These are phyloP conservation scores for Punctoribates punctum DNA, from an alignment of 2,888 invertebrate species.

Conservation along the genomic window DNA sequence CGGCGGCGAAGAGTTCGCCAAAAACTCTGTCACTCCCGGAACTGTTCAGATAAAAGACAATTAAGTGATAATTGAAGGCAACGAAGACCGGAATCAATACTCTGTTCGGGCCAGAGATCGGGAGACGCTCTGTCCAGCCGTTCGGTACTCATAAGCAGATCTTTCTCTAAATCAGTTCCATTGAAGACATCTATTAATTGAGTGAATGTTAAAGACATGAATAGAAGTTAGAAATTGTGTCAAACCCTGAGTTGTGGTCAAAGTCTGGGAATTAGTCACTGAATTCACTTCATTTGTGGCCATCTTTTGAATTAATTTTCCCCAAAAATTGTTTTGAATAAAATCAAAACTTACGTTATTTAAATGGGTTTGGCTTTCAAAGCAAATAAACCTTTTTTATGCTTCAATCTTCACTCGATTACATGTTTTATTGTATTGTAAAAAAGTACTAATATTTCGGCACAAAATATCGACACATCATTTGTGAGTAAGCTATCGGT, in stretches of 20 bases:
- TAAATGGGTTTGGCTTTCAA: too few relatives aligned
- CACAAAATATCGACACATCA: too few relatives aligned
- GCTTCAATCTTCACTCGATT: too few relatives aligned
- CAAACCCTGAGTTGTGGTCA: neutral
- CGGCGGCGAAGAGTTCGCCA: slow-evolving; percentile 53
- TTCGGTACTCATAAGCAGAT: slow-evolving; percentile 73
- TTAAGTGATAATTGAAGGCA: neutral
- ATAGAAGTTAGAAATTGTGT: too few relatives aligned
- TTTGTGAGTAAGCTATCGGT: too few relatives aligned
- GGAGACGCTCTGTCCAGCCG: slow-evolving; percentile 91
- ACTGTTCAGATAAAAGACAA: slow-evolving; percentile 58
- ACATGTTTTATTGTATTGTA: too few relatives aligned
- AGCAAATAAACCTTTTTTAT: too few relatives aligned
- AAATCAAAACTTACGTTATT: too few relatives aligned
- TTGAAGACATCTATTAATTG: neutral
- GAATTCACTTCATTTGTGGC: neutral
- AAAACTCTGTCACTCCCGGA: slow-evolving; percentile 83
- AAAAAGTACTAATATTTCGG: too few relatives aligned
- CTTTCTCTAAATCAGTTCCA: slow-evolving; percentile 61
- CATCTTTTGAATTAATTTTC: too few relatives aligned
- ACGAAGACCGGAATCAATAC: slow-evolving; percentile 59
- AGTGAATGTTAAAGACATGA: neutral
- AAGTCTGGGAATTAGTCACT: neutral
- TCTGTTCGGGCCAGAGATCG: slow-evolving; percentile 92
- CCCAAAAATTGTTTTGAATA: too few relatives aligned